These are phyloP conservation scores for Monodelphis domestica DNA, from an alignment of 2,797 vertebrate genomes.

Conservation along the genomic window DNA sequence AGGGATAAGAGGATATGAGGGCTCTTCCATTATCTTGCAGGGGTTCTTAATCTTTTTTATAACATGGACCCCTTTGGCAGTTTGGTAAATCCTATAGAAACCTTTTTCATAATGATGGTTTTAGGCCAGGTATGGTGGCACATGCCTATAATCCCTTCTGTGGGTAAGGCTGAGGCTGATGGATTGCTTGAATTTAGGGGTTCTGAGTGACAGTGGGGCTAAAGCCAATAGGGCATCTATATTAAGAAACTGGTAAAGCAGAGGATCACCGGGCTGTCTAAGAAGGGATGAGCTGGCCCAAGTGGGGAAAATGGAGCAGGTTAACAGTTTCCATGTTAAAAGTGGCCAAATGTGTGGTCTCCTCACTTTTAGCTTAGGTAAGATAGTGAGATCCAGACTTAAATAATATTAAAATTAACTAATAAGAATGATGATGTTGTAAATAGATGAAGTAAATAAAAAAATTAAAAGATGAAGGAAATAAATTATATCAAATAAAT, in stretches of 20 bases:
- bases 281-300: background rate
- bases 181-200: background rate
- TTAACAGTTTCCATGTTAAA: background rate
- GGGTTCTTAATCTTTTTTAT: background rate
- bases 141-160: background rate
- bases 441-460: background rate
- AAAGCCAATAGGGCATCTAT: background rate
- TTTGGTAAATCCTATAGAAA: background rate
- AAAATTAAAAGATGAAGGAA: too few species aligned
- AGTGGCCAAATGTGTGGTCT: background rate
- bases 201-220: background rate
- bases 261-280: background rate
- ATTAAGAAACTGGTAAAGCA: background rate
- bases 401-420: background rate
- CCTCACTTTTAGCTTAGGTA: background rate
- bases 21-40: background rate
- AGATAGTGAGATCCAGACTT: background rate
- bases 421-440: background rate
- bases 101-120: background rate
- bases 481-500: background rate
- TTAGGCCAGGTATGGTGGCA: too few species aligned
- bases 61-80: background rate
- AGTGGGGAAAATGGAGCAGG: background rate
- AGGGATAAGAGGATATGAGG: slow-evolving; percentile 23
- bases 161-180: background rate